Base-by-base conservation (phyloP, 2,113 vertebrate genomes). In the Sinocyclocheilus rhinocerous region DNA sequence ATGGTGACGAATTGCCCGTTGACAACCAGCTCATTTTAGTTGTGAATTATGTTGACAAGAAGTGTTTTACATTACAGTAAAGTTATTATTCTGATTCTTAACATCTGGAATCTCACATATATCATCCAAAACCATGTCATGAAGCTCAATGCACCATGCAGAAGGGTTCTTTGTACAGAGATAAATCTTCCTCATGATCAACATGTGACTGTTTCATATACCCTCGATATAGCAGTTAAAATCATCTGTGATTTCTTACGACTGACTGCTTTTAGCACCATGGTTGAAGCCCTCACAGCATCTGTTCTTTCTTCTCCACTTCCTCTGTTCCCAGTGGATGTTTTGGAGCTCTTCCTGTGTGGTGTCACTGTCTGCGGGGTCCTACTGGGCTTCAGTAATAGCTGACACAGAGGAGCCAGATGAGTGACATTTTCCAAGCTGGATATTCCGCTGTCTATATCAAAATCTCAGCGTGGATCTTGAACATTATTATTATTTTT, bases 41-140 rank as follows among this genome's bases (percentile, higher is more conserved):
- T 65, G 42, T 63, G 36, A 61, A 79, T 79, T 29, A 73, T 63
- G 39, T 55, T 61, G 67, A 86, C 69, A 72, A 61, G 33, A 45
- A 18, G 57, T 16, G 16, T 81, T 65, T 81, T 18, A 76, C 65
- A 39, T 78, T 73, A 85, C 48, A 65, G 29, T 57, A 36, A 36
- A 57, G 81, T 33, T 86, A 82, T 86, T 80, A 69, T 86, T 70
- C 81, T 72, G 63, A 78, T 61, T n/a, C n/a, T 80, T 16, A 24
- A 55, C 50, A 16, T 12, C 22, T 86, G 84, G 79, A 76, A 84
- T 61, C 33, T 42, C 6, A 52, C 13, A 88, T 86, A 8, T 52
- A 55, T 88, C 67, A 88, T 76, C 84, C 45, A 84, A 48, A n/a
- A 69, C 36, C 20, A 48, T 84, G 81, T 83, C 87, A 70, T 50